phyloP scores from a whole-genome alignment of 1,140 invertebrate species.

The Chionoecetes opilio region DNA sequence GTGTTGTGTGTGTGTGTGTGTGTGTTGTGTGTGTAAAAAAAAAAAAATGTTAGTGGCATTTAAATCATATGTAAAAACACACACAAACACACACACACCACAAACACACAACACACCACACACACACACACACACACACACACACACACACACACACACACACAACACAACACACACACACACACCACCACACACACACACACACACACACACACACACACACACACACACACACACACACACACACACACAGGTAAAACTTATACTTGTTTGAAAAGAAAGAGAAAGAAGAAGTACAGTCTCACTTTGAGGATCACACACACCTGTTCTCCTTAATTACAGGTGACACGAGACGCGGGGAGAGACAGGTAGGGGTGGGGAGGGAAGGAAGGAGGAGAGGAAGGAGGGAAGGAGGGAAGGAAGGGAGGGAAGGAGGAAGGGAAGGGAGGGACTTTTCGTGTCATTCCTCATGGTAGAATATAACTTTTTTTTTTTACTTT shows the following conservation, averaged over 20 bases:
- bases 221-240: too few species aligned
- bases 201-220: conserved; percentile 21
- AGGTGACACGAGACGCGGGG: neutral
- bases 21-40: conserved; percentile 22
- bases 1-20: conserved; percentile 25
- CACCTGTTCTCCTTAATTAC: conserved; percentile 8
- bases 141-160: neutral
- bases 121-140: neutral
- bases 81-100: neutral
- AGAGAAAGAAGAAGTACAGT: neutral
- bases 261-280: neutral
- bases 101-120: neutral
- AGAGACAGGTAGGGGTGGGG: neutral
- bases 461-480: neutral
- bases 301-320: neutral
- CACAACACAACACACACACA: conserved; percentile 24
- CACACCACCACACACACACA: conserved; percentile 15
- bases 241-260: neutral
- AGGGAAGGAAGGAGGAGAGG: neutral
- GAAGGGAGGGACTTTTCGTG: conserved; percentile 9
- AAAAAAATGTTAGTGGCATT: too few species aligned
- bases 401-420: neutral
- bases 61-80: neutral
- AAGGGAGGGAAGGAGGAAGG: neutral
- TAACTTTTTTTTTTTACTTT: neutral